Percentiles rank a stretch among this genome's conserved stretches.
Evolutionary conservation across 2,797 vertebrate species (phyloP).

Genomic region (Furcifer pardalis): DNA sequence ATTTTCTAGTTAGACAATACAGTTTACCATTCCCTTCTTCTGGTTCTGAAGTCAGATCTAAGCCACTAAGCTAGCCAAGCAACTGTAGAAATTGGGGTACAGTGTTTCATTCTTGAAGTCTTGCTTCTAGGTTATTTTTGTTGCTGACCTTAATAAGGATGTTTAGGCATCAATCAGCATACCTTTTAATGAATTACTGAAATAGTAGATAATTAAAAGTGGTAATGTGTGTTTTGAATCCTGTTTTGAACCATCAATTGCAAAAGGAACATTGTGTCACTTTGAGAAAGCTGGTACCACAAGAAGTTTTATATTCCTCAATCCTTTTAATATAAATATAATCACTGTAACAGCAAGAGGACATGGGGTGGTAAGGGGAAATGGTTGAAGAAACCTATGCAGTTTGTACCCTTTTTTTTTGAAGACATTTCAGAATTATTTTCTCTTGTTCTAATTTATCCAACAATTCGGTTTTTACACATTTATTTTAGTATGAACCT

Average conservation of each 20-base stretch:
- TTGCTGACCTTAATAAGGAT: background rate
- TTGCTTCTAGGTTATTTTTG: background rate
- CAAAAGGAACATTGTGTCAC: background rate
- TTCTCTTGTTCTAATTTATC: background rate
- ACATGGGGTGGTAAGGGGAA: background rate
- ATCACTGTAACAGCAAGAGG: background rate
- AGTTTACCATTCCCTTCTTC: too few relatives aligned
- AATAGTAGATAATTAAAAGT: background rate
- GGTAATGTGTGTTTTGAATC: background rate
- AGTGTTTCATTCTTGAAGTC: background rate
- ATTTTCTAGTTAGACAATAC: too few relatives aligned
- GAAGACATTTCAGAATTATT: background rate
- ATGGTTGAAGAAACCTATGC: background rate
- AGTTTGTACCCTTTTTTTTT: too few relatives aligned
- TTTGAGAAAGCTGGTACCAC: background rate
- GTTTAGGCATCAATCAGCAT: background rate
- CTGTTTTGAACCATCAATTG: background rate
- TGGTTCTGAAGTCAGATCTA: too few relatives aligned
- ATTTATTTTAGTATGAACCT: too few relatives aligned
- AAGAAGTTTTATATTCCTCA: background rate
- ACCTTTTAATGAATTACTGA: conserved; percentile 12
- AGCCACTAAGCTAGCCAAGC: too few relatives aligned
- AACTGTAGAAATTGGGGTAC: background rate
- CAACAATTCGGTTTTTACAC: conserved; percentile 40
- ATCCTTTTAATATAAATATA: background rate